Base-by-base conservation (phyloP, 1,140 invertebrate species). In the Rhopalosiphum padi region DNA sequence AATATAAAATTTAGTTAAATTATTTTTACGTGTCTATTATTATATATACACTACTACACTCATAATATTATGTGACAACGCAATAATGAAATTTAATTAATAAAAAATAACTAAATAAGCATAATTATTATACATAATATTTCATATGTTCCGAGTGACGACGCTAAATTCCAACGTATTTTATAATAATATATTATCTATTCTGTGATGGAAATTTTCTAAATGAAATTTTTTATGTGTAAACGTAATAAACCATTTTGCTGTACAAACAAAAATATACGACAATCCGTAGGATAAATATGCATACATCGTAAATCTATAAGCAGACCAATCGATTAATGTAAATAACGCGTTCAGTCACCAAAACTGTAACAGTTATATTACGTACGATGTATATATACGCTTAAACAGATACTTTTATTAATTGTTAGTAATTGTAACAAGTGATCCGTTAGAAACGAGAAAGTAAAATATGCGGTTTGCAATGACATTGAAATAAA, bases 381-480 rank as follows among this genome's bases (percentile, higher is more conserved):
- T 18, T 15, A 46, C 30, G 25, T 30, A 30, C 30, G 8, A 43
- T 37, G 41, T 43, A 2, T 46, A 2, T 46, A 25, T 37, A 83
- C n/a, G n/a, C 35, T 83, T 30, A 25, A 11, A 43, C 46, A 2
- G 25, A 11, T 11, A 30, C 11, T 25, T 30, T 30, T 87, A 30
- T 37, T 89, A 89, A 53, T 89, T 35, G 22, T 55, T 53, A 11
- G 15, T 23, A 18, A 8, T 23, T 41, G 21, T 5, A 6, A 37
- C 21, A 5, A 55, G 41, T 18, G 51, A 23, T 43, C 51, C 35
- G 37, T 41, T 30, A 60, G 53, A 90, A 60, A 41, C 6, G 88
- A 90, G 88, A 90, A 90, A 90, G 88, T 60, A 90, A 60, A 41
- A 55, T n/a, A 37, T 55, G 51, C 51, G 51, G 37, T 90, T 60